Percentiles rank a stretch among this genome's conserved stretches.
phyloP scores from a whole-genome alignment of 2,113 vertebrate species.

The Notarius lentiginosus region DNA sequence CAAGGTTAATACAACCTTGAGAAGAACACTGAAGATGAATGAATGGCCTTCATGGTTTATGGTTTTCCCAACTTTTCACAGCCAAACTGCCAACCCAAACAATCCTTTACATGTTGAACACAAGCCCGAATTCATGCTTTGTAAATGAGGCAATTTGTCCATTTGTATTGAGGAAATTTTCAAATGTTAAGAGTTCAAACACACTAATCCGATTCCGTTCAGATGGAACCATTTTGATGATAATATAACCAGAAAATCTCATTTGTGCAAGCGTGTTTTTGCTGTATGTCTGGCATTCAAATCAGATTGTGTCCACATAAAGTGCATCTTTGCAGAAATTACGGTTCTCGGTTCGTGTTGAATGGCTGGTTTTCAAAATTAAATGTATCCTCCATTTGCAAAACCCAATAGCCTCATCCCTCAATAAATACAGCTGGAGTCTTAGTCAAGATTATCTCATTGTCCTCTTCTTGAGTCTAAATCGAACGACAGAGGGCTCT shows the following conservation, averaged over 20 bases:
- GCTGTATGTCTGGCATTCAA: not conserved
- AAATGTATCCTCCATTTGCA: not conserved
- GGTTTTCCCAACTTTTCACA: too few relatives aligned
- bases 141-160: not conserved
- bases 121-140: not conserved
- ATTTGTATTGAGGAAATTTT: not conserved
- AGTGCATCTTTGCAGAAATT: not conserved
- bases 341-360: not conserved
- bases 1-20: too few relatives aligned
- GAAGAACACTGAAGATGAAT: not conserved
- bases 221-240: not conserved
- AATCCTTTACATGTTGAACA: too few relatives aligned
- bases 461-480: not conserved
- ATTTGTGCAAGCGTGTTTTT: not conserved
- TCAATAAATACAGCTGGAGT: not conserved
- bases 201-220: not conserved
- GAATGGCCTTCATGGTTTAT: not conserved
- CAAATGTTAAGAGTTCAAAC: not conserved
- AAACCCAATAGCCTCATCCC: not conserved
- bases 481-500: not conserved
- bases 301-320: not conserved
- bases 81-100: too few relatives aligned
- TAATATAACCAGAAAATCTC: not conserved
- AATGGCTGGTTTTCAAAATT: not conserved
- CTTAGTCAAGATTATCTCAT: constrained; percentile 7